Base-by-base conservation (phyloP, 2,113 vertebrate species). In the Myrmecophaga tridactyla region DNA sequence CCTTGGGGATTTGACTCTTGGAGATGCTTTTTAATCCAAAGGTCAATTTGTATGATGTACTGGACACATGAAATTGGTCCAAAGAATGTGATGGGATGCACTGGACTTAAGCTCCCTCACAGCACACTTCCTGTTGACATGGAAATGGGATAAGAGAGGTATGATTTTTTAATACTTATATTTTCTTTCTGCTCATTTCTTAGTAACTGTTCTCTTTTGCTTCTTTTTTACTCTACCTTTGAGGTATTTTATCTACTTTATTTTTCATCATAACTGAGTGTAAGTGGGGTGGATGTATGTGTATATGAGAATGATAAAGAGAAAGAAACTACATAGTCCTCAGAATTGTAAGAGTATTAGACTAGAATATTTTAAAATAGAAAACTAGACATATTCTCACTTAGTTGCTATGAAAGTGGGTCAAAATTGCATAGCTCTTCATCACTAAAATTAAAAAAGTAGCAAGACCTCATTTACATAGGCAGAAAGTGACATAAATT, bases 401-500 rank as follows among this genome's bases (percentile, higher is more conserved):
- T 69, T 86, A 92, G 48, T 31, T 86, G 31, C 41, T 95, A 85
- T 95, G 67, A 53, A 95, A 85, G 95, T 88, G 56, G 88, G 41
- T 86, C 34, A 72, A 91, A 94, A 63, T 70, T 86, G 6, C 56
- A 75, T 86, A 82, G 27, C 53, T 81, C 41, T 87, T 94, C 31
- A 87, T 53, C 60, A 93, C 43, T 60, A 83, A 92, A 94, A 67
- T 90, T 85, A 80, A 97, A 84, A 80, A 93, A 95, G 69, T 67
- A 85, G 36, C 13, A 83, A 94, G 72, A 88, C 31, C 48, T 94
- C 60, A 88, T 96, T 56, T 92, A 82, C 10, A 70, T 41, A 92
- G 20, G 51, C 67, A 85, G 62, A 94, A 95, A 96, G 56, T 63
- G 39, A 27, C 95, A 94, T 95, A 90, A 96, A 95, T 94, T 77